phyloP scores from a whole-genome alignment of 2,113 vertebrate species.

The Entomyzon cyanotis region DNA sequence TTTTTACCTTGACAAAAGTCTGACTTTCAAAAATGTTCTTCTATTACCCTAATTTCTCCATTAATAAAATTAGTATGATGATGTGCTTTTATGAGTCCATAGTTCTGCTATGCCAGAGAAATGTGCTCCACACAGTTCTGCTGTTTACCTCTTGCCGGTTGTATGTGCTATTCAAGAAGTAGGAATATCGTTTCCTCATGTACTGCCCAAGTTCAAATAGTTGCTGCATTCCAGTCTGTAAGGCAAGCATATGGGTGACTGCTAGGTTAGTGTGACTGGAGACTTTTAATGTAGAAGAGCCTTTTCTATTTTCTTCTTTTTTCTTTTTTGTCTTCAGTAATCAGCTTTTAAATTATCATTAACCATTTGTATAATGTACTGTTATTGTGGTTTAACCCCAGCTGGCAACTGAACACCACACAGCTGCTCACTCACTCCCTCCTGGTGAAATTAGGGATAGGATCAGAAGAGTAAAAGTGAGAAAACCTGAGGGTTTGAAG shows the following conservation, averaged over 20 bases:
- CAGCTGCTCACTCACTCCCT: not conserved
- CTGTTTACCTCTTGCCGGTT: slow-evolving; percentile 77
- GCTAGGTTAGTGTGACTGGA: not conserved
- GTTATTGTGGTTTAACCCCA: not conserved
- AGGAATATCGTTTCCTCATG: slow-evolving; percentile 74
- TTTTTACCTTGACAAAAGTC: not conserved
- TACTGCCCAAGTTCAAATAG: slow-evolving; percentile 84
- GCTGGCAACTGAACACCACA: not conserved
- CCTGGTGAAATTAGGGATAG: not conserved
- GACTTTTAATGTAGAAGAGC: not conserved
- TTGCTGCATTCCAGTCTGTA: slow-evolving; percentile 86
- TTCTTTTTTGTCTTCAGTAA: not conserved
- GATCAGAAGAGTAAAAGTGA: not conserved
- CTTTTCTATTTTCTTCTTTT: not conserved
- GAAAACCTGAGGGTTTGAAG: not conserved
- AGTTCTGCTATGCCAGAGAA: not conserved
- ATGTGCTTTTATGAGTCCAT: not conserved
- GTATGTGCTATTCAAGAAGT: slow-evolving; percentile 81
- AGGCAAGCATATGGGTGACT: not conserved
- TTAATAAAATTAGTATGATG: not conserved
- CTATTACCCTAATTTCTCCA: not conserved
- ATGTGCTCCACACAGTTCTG: not conserved
- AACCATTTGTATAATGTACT: not conserved
- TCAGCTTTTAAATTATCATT: not conserved
- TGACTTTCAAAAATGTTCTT: not conserved